Conservation (phyloP, 2,888 invertebrate genomes). For the Marasmarcha lunaedactyla region DNA sequence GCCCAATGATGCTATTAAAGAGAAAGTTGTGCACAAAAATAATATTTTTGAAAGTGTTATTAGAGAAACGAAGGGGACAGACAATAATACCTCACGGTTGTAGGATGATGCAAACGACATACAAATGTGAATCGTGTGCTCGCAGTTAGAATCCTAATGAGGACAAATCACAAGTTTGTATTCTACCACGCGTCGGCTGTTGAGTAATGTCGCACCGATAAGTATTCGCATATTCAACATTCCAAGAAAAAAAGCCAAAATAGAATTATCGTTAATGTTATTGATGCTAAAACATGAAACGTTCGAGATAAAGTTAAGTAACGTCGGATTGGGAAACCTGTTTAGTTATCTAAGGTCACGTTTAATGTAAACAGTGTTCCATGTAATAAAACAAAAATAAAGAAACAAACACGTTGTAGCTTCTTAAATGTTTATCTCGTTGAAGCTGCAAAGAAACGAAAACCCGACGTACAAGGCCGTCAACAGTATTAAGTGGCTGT, state of each 20-base stretch:
- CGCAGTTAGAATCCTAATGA: constrained; percentile 44
- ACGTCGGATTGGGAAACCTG: too few relatives aligned
- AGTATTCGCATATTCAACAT: not conserved
- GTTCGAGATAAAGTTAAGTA: too few relatives aligned
- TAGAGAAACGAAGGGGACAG: constrained; percentile 37
- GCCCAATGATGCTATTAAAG: constrained; percentile 19
- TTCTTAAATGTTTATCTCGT: too few relatives aligned
- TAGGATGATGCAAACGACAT: constrained; percentile 39
- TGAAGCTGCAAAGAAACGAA: too few relatives aligned
- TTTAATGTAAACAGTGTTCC: too few relatives aligned
- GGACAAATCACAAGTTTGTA: constrained; percentile 16
- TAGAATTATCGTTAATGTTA: not conserved
- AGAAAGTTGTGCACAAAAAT: constrained; percentile 35
- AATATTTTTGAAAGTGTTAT: constrained; percentile 40
- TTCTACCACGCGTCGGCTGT: not conserved
- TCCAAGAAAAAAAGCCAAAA: not conserved
- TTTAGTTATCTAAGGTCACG: too few relatives aligned
- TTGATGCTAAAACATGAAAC: not conserved
- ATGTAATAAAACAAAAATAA: too few relatives aligned
- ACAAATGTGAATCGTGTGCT: constrained; percentile 39
- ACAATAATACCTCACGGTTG: constrained; percentile 31
- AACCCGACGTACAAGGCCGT: not conserved
- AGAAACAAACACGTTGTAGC: too few relatives aligned
- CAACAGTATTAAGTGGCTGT: not conserved
- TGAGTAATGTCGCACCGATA: not conserved